Percentiles rank a stretch among this genome's conserved stretches.
Evolutionary conservation across 2,888 invertebrate species (phyloP).

Genomic region (Drymonia ruficornis): DNA sequence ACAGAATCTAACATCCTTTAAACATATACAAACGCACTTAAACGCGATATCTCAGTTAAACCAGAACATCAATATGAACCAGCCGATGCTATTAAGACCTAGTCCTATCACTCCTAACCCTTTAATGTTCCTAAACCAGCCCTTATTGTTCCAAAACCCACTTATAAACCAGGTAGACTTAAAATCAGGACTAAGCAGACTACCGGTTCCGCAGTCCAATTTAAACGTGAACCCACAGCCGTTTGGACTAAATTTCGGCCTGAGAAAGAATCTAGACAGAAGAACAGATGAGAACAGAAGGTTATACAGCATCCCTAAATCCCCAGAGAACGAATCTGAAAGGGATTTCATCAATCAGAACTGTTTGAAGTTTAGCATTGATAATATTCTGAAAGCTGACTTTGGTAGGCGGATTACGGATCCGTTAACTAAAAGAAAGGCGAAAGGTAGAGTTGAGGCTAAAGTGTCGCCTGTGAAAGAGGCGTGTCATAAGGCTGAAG

Average conservation of each 20-base stretch:
- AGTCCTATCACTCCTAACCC: slow-evolving; percentile 81
- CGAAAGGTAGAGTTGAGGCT: slow-evolving; percentile 62
- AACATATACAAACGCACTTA: slow-evolving; percentile 88
- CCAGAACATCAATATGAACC: slow-evolving; percentile 74
- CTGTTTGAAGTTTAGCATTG: slow-evolving; percentile 92
- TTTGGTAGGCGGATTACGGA: slow-evolving; percentile 90
- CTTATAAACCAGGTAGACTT: slow-evolving; percentile 69
- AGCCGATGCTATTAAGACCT: slow-evolving; percentile 72
- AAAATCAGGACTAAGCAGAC: slow-evolving; percentile 61
- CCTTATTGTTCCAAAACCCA: slow-evolving; percentile 72
- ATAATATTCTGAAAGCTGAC: slow-evolving; percentile 93
- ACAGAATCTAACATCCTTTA: slow-evolving; percentile 83
- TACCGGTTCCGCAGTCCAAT: slow-evolving; percentile 63
- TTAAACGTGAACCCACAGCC: slow-evolving; percentile 57
- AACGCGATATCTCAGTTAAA: slow-evolving; percentile 88
- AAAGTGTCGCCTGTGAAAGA: slow-evolving; percentile 66
- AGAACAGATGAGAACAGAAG: slow-evolving; percentile 69
- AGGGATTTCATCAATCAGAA: slow-evolving; percentile 81
- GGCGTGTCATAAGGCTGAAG: slow-evolving; percentile 57
- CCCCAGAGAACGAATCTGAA: slow-evolving; percentile 68
- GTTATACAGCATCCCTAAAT: slow-evolving; percentile 58
- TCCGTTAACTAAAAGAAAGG: slow-evolving; percentile 87
- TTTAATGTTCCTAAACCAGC: slow-evolving; percentile 79
- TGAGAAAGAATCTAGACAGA: slow-evolving; percentile 57
- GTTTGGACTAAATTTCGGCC: slow-evolving; percentile 66